Conservation (phyloP, 37 sponge, comb jelly and placozoan species). For the Geodia barretti region DNA sequence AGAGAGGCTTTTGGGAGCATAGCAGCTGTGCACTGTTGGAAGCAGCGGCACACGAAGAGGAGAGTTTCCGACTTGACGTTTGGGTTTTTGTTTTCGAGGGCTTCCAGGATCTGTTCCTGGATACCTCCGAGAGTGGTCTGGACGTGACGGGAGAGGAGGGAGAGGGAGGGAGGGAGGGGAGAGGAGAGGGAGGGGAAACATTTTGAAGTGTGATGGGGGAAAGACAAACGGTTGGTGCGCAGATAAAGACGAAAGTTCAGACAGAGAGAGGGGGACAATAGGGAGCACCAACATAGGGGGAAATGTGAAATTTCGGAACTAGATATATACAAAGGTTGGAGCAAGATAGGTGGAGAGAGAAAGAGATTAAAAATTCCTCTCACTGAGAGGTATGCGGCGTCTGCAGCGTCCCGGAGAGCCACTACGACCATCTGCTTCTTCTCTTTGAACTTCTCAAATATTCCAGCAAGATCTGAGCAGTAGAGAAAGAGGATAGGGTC, state of each 20-base stretch:
- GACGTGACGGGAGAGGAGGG: too few relatives aligned
- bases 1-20: constrained; percentile 80
- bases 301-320: too few relatives aligned
- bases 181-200: too few relatives aligned
- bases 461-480: constrained; percentile 49
- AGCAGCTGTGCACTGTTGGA: constrained; percentile 78
- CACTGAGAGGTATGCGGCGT: constrained; percentile 80
- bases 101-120: constrained; percentile 77
- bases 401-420: constrained; percentile 84
- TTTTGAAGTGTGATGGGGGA: too few relatives aligned
- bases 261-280: too few relatives aligned
- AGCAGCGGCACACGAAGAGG: constrained; percentile 81
- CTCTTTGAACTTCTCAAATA: constrained; percentile 95
- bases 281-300: too few relatives aligned
- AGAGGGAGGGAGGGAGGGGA: constrained; percentile 9
- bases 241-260: too few relatives aligned
- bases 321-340: too few relatives aligned
- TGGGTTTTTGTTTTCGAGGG: constrained; percentile 89
- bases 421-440: constrained; percentile 90
- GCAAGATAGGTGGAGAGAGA: too few relatives aligned
- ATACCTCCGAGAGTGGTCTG: constrained; percentile 75
- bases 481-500: too few relatives aligned
- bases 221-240: too few relatives aligned
- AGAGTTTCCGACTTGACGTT: constrained; percentile 83
- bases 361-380: too few relatives aligned